Evolutionary conservation across 2,888 invertebrate genomes (phyloP), one percentile per base, ranked within the genome.

Genomic region (Hydriomena furcata): DNA sequence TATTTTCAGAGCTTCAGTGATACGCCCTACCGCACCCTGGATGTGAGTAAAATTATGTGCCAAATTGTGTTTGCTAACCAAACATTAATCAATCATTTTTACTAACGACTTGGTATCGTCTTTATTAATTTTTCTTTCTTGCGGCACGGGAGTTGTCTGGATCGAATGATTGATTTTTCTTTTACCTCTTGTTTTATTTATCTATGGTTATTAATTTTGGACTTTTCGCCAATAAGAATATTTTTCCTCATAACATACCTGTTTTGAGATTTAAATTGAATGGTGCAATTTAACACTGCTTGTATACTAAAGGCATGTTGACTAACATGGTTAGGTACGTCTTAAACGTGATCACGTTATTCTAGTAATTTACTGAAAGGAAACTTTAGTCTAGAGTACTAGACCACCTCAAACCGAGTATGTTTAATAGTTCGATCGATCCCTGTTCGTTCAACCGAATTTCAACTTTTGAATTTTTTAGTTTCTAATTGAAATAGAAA

Each of bases 11-110:
- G 61, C 50, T 45, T 57, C 52, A 61, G 61, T 48, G 59, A 59
- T 52, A 61, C 79, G 54, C 65, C 78, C 48, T 76, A 81, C 61
- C 78, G 77, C 56, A 67, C 66, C 55, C 68, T 74, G 47, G 70
- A 87, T 72, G 89, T 91, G 79, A 91, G 89, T 89, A 82, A 79
- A 67, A 73, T 73, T 74, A 71, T 70, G 66, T 73, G 69, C 66
- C 65, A 65, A 69, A 73, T 69, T 71, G 56, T 73, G 79, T 80
- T 81, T 80, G 71, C 74, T 78, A 68, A 69, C 61, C 72, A 73
- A 82, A 82, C 76, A 82, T 70, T 75, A 77, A 84, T 84, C 81
- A 82, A 83, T 84, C 77, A 80, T 66, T 63, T 57, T 45, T 55
- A 51, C 58, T 65, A 66, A 67, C 66, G 52, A 61, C 57, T 53